Evolutionary conservation across 2,113 vertebrate genomes (phyloP), one percentile per base, ranked within the genome.

Genomic region (Carassius gibelio): DNA sequence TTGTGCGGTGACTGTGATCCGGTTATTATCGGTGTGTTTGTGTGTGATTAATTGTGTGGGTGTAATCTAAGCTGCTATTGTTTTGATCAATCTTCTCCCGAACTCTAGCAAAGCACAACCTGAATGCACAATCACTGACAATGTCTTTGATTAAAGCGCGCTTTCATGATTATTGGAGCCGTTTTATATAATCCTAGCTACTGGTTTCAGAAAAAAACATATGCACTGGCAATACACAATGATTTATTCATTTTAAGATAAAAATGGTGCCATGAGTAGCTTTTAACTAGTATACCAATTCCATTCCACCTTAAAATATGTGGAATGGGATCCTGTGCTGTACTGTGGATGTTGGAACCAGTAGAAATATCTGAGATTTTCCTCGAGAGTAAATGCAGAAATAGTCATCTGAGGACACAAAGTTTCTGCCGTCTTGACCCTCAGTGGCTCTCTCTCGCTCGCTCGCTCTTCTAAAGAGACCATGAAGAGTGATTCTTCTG

Each of bases 71-170:
- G 23, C 42, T 52, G 64, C 26, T 82, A 34, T 69, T 82, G 80
- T 66, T 81, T 82, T 82, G 80, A 82, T 81, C 62, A 81, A 34
- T 69, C 64, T 81, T 45, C 21, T 30, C 7, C 5, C 38, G 34
- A 76, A 59, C 57, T 59, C n/a, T 42, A 79, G 10, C 55, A 3
- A 79, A 61, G 6, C 55, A 14, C 21, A 61, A 10, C 23, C 77
- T 80, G 59, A 62, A 81, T 69, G 45, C 45, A 48, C 30, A 52
- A 81, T 69, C 64, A 82, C 42, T 36, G 13, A 34, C 45, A 36
- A 55, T 69, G 64, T 3, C 23, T 82, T 34, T 82, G 17, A 52
- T 66, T 34, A 66, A 30, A 66, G 52, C 52, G 48, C 13, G 8
- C 3, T 10, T 55, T 55, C 15, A 17, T 55, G 69, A 50, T 52